A percentile compares a stretch with the other conserved stretches of the same genome.
Evolutionary conservation across 2,888 invertebrate species (phyloP).

Genomic region (Tetropium fuscum): DNA sequence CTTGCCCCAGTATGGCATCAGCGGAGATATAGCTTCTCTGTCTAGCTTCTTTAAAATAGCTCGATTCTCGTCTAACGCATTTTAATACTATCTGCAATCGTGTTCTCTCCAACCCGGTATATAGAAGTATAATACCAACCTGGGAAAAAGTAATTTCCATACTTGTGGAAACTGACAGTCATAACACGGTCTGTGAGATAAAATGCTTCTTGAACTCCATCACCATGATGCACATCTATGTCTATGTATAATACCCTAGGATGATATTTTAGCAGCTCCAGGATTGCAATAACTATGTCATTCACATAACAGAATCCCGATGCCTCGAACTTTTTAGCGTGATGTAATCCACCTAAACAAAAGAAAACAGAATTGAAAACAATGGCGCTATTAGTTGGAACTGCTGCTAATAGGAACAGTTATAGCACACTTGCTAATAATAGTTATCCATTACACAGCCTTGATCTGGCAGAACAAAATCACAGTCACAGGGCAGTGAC

Average conservation of each 20-base stretch:
- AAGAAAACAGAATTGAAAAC: too few species aligned
- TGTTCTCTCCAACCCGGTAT: too few species aligned
- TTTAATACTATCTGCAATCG: too few species aligned
- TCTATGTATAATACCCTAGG: conserved; percentile 97
- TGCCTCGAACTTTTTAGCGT: conserved; percentile 99
- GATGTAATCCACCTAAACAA: conserved; percentile 92
- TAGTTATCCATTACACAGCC: too few species aligned
- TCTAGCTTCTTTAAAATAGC: too few species aligned
- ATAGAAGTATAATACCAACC: conserved; percentile 66
- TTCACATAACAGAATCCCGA: conserved; percentile 99
- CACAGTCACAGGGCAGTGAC: background rate
- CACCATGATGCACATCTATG: conserved; percentile 98
- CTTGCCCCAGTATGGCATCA: too few species aligned
- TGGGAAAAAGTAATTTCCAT: conserved; percentile 97
- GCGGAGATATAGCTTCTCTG: too few species aligned
- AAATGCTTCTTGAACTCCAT: conserved; percentile 98
- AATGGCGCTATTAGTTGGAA: too few species aligned
- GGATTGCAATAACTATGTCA: conserved; percentile 97
- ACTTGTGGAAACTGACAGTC: conserved; percentile 99
- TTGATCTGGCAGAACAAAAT: too few species aligned
- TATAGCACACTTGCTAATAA: too few species aligned
- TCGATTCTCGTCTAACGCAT: too few species aligned
- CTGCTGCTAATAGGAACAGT: too few species aligned
- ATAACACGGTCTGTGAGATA: conserved; percentile 97
- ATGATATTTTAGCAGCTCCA: conserved; percentile 94